Base-by-base conservation (phyloP, 2,888 invertebrate genomes). In the Orthosia gothica region DNA sequence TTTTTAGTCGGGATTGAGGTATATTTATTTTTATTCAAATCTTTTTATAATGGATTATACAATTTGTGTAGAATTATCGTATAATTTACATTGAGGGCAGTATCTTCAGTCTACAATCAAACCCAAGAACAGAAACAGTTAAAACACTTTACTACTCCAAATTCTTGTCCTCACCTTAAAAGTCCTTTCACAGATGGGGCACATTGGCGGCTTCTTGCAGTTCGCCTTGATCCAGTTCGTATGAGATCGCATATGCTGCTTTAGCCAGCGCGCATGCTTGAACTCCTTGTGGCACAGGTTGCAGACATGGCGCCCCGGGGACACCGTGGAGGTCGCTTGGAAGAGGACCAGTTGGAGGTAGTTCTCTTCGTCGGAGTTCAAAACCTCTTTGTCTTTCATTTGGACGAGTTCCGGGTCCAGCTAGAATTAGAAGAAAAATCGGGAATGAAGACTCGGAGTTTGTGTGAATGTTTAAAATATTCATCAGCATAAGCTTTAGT, bases 201-300 rank as follows among this genome's bases (percentile, higher is more conserved):
- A 97, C 92, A 97, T 97, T 2, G 97, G 97, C 32, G 97, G 97
- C 87, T 97, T 97, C 93, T 97, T 97, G 90, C 97, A 97, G 81
- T 97, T 97, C 0, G 97, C 97, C 85, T 96, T 97, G 83, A 97
- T 97, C 97, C 97, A 97, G 91, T 97, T 97, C 18, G 97, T 94
- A 82, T 97, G 97, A 0, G 97, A 97, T 26, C 97, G 92, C 97
- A 97, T 97, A 85, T 97, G 97, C 79, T 97, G 96, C 85, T 97
- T 97, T 15, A 97, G 92, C 94, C 97, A 97, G 65, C 97, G 95
- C 11, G 97, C 97, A 81, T 97, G 97, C 79, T 97, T 97, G 88
- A 97, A 97, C 91, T 97, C 97, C 82, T 97, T 97, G 67, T 97
- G 97, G 90, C 97, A 97, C 11, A 97, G 94, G 89, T 97, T 97